Evolutionary conservation across 2,113 vertebrate species (phyloP), one percentile per base, ranked within the genome.

Genomic region (Rhea pennata): DNA sequence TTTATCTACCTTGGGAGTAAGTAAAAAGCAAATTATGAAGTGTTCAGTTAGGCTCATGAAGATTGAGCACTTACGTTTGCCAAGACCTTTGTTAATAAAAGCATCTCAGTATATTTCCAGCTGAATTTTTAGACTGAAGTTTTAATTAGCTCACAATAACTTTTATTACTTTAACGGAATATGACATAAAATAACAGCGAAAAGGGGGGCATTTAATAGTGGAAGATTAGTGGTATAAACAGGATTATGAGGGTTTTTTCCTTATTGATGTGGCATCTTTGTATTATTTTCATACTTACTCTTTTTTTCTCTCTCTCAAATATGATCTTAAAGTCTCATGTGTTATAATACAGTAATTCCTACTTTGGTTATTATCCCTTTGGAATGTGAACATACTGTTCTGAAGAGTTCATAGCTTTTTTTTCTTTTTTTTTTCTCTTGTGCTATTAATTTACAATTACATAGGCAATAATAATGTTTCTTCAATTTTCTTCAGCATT

Each of bases 371-470:
- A 76, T 96, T 94, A 54, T 84, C 40, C 26, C 36, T 61, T 84
- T 59, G 85, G 53, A 95, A 96, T 29, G 8, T 78, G 46, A 95
- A 93, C 21, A n/a, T 19, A 12, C 4, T 78, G 44, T 58, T 96
- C 81, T 79, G 19, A 83, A 48, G 73, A 92, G 39, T 40, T 94
- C 39, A 26, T 59, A 93, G 29, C 48, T 89, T 97, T 92, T 95
- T 36, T 36, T 36, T 36, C 36, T 36, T 36, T 36, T 36, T 36
- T 36, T 36, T 36, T 36, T 36, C 36, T 70, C 56, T 94, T 85
- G 27, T 84, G 53, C 39, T 92, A 88, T 89, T 88, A 96, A 91
- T 93, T 72, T 88, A 87, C 23, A 90, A 42, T 83, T 93, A 33
- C 33, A 42, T 73, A 85, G 40, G 4, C 6, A 95, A 88, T 61